These are phyloP conservation scores for Solenodon paradoxus DNA, from an alignment of 2,113 vertebrate species.

Conservation along the genomic window DNA sequence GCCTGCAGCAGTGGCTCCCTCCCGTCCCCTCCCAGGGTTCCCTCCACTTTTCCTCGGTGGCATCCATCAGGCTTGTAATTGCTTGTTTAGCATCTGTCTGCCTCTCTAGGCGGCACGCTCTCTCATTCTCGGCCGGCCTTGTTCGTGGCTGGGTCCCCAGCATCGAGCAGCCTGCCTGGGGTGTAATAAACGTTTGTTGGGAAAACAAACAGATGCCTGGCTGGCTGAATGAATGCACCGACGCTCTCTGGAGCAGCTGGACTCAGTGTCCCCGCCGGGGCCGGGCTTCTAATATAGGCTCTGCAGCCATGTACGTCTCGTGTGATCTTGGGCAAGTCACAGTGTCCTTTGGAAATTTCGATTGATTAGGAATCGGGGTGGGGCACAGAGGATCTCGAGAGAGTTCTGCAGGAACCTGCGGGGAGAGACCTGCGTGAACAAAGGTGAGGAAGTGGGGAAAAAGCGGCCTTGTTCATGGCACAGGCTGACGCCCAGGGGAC, in stretches of 20 bases:
- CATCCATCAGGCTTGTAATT: slow-evolving; percentile 68
- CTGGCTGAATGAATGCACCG: background rate
- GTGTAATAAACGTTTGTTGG: slow-evolving; percentile 63
- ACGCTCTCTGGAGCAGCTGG: slow-evolving; percentile 37
- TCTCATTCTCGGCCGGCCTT: slow-evolving; percentile 58
- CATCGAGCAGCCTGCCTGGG: slow-evolving; percentile 65
- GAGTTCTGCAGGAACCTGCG: background rate
- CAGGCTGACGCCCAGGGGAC: background rate
- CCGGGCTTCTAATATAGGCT: background rate
- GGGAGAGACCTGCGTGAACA: background rate
- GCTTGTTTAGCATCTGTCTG: slow-evolving; percentile 73
- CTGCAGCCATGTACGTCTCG: background rate
- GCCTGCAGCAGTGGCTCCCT: background rate
- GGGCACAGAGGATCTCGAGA: background rate
- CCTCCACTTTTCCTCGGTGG: background rate
- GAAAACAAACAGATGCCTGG: slow-evolving; percentile 57
- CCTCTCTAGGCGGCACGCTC: slow-evolving; percentile 50
- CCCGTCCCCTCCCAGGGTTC: background rate
- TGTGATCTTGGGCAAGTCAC: background rate
- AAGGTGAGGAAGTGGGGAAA: background rate
- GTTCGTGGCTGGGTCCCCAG: slow-evolving; percentile 66
- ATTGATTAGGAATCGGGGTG: background rate
- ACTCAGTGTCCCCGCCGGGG: background rate
- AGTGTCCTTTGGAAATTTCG: background rate
- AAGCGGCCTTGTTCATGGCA: background rate